Evolutionary conservation across 2,113 vertebrate genomes (phyloP).

Genomic region (Oreotrochilus melanogaster): DNA sequence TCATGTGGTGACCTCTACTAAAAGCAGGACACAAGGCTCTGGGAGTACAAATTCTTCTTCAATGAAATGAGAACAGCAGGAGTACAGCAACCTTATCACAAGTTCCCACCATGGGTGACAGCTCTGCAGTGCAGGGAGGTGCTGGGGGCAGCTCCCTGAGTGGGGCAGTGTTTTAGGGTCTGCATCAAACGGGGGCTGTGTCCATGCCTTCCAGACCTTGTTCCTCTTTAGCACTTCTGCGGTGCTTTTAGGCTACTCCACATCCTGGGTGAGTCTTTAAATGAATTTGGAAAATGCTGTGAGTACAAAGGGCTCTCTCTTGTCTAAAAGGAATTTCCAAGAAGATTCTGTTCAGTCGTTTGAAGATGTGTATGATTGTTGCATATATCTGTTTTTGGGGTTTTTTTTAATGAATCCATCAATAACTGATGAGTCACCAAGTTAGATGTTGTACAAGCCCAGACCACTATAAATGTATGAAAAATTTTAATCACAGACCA

Average conservation of each 20-base stretch:
- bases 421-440: not conserved
- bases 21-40: not conserved
- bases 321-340: too few relatives aligned
- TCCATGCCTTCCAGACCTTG: not conserved
- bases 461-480: not conserved
- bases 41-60: not conserved
- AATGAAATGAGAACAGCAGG: not conserved
- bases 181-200: not conserved
- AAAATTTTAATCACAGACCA: not conserved
- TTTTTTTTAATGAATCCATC: not conserved
- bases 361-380: not conserved
- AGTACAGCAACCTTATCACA: not conserved
- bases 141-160: not conserved
- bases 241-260: not conserved
- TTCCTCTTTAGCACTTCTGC: not conserved
- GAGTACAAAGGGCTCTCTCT: not conserved
- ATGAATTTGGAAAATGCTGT: not conserved
- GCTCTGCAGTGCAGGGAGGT: too few relatives aligned
- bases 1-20: not conserved
- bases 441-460: not conserved
- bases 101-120: fast-evolving
- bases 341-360: not conserved
- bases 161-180: fast-evolving
- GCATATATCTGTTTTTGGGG: not conserved
- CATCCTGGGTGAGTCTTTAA: not conserved